Conservation (phyloP, 2,888 invertebrate species). For the Lamellibrachia satsuma region DNA sequence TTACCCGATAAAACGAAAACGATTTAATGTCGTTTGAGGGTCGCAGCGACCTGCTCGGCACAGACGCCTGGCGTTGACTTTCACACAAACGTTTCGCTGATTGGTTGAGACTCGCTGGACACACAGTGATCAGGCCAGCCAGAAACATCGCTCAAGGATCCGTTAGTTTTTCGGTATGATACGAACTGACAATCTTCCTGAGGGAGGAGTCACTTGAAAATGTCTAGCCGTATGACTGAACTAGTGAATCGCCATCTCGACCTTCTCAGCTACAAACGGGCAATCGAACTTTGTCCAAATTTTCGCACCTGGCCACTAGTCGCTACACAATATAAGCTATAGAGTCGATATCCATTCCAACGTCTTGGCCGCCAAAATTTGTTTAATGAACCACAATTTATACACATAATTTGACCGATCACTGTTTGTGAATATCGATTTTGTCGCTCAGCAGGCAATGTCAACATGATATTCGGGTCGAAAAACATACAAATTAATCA, state of each 20-base stretch:
- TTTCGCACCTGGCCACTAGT: neutral
- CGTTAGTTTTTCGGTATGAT: neutral
- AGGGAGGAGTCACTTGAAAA: neutral
- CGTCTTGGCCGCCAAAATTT: too few species aligned
- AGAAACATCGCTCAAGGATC: neutral
- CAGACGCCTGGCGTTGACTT: neutral
- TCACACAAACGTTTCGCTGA: neutral
- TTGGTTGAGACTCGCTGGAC: neutral
- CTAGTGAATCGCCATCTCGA: neutral
- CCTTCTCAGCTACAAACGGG: neutral
- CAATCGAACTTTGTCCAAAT: neutral
- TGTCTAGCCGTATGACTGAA: neutral
- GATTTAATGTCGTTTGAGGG: neutral
- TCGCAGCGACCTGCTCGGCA: neutral
- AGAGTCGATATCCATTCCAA: too few species aligned
- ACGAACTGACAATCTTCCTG: neutral
- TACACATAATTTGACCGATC: too few species aligned
- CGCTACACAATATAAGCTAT: neutral
- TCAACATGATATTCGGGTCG: too few species aligned
- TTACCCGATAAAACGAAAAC: neutral
- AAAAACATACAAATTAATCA: too few species aligned
- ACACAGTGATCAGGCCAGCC: neutral
- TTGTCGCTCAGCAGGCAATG: too few species aligned
- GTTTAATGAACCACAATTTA: too few species aligned
- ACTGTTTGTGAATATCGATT: too few species aligned